A percentile compares a stretch with the other conserved stretches of the same genome.
Evolutionary conservation across 2,113 vertebrate species (phyloP).

Genomic region (Solenodon paradoxus): DNA sequence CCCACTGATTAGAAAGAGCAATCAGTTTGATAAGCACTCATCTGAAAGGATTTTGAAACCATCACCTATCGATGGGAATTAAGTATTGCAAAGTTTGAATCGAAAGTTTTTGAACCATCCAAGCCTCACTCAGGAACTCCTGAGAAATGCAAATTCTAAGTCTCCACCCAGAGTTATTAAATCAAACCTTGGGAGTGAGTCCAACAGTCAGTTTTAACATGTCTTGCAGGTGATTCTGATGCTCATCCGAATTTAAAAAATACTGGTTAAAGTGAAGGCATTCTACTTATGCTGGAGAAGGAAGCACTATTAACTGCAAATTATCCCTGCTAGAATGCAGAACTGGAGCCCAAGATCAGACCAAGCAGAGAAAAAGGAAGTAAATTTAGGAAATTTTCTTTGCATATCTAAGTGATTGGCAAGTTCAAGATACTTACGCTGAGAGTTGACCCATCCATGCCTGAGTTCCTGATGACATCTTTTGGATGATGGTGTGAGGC

Average conservation of each 20-base stretch:
- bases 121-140: not conserved
- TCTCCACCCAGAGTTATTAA: not conserved
- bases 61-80: not conserved
- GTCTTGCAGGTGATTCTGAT: not conserved
- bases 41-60: not conserved
- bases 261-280: not conserved
- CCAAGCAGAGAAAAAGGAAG: not conserved
- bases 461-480: not conserved
- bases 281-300: not conserved
- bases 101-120: not conserved
- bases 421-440: not conserved
- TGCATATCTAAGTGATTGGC: not conserved
- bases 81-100: not conserved
- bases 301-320: not conserved
- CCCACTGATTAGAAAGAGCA: not conserved
- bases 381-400: not conserved
- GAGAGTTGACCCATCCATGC: not conserved
- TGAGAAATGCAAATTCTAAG: conserved; percentile 31
- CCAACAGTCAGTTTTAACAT: conserved; percentile 38
- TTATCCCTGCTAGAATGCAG: not conserved
- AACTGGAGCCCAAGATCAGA: not conserved
- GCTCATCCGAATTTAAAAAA: not conserved
- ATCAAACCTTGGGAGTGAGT: not conserved
- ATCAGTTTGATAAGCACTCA: not conserved
- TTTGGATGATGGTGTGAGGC: not conserved